A percentile compares a stretch with the other conserved stretches of the same genome.
phyloP scores from a whole-genome alignment of 2,888 invertebrate species.

The Ephialtes manifestator region DNA sequence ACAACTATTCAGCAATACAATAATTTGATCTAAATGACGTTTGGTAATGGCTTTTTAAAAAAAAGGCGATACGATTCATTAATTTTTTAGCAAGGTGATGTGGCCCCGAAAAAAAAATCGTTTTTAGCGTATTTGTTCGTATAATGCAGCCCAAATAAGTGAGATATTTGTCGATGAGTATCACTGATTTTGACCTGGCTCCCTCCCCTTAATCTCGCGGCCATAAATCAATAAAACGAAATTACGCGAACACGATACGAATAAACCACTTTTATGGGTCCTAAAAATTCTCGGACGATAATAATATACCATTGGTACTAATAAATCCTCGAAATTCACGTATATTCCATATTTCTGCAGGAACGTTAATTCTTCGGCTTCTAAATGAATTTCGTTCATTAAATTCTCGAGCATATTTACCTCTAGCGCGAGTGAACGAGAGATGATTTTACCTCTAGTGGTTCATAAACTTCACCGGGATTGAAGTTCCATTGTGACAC shows the following conservation, averaged over 20 bases:
- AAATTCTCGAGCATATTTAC: slow-evolving; percentile 33
- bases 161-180: too few species aligned
- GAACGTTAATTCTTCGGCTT: slow-evolving; percentile 5
- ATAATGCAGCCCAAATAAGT: too few species aligned
- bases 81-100: too few species aligned
- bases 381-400: slow-evolving; percentile 47
- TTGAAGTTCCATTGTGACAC: slow-evolving; percentile 42
- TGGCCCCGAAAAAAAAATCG: too few species aligned
- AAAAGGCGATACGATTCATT: too few species aligned
- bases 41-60: too few species aligned
- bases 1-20: too few species aligned
- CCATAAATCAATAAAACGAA: neutral
- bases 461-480: slow-evolving; percentile 48
- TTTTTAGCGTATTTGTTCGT: too few species aligned
- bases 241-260: neutral
- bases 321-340: slow-evolving; percentile 42
- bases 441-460: neutral
- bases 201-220: neutral
- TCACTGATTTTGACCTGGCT: too few species aligned
- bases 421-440: slow-evolving; percentile 9
- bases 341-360: neutral
- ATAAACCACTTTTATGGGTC: slow-evolving; percentile 5
- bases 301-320: neutral
- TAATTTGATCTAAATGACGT: too few species aligned
- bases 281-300: slow-evolving; percentile 10